These are phyloP conservation scores for Eristalinus aeneus DNA, from an alignment of 2,888 invertebrate genomes.

Conservation along the genomic window DNA sequence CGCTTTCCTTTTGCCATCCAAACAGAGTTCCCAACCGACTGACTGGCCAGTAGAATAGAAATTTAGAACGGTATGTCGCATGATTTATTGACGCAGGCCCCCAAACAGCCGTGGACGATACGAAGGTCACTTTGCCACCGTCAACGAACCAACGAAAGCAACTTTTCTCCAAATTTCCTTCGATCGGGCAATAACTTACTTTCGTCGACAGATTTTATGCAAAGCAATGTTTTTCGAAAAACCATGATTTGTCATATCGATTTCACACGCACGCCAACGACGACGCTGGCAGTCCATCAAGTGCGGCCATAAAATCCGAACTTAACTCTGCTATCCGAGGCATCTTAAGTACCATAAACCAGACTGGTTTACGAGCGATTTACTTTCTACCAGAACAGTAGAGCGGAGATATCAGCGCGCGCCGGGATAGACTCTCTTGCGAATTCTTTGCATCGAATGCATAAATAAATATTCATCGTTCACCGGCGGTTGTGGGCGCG, in stretches of 20 bases:
- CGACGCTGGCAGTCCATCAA: neutral
- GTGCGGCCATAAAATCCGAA: neutral
- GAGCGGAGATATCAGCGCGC: neutral
- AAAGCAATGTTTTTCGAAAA: neutral
- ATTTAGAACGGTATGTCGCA: neutral
- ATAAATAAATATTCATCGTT: slow-evolving; percentile 61
- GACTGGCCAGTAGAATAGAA: neutral
- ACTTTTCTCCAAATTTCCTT: neutral
- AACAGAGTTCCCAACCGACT: neutral
- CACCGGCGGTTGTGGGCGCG: neutral
- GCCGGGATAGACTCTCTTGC: slow-evolving; percentile 28
- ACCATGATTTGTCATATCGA: neutral
- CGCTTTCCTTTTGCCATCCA: neutral
- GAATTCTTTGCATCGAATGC: slow-evolving; percentile 46
- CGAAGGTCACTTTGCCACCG: slow-evolving; percentile 10
- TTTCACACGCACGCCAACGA: neutral
- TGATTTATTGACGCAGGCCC: slow-evolving; percentile 22
- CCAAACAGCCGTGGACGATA: neutral
- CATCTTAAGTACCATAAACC: neutral
- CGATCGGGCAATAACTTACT: neutral
- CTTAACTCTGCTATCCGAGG: neutral
- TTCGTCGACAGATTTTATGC: neutral
- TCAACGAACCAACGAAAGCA: neutral
- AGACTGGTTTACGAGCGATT: neutral
- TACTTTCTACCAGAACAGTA: slow-evolving; percentile 36